These are phyloP conservation scores for Montipora capitata DNA, from an alignment of 92 coral and sea anemone species.

Conservation along the genomic window DNA sequence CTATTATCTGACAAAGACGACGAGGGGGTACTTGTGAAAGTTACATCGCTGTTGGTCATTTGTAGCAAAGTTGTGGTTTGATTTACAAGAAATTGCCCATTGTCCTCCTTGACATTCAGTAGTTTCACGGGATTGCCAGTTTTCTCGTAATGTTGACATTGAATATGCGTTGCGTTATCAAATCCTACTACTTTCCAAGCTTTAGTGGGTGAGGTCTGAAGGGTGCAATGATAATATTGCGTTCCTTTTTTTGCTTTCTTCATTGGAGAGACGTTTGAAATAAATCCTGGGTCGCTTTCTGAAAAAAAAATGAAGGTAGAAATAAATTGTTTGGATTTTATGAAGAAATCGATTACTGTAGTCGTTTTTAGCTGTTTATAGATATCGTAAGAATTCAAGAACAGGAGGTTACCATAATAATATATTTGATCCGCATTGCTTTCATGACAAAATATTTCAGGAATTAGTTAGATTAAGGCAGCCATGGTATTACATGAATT, in stretches of 20 bases:
- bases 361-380: too few species aligned
- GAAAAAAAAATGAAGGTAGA: slow-evolving; percentile 6
- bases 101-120: slow-evolving; percentile 45
- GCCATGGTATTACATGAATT: too few species aligned
- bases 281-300: slow-evolving; percentile 36
- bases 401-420: too few species aligned
- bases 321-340: too few species aligned
- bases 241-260: slow-evolving; percentile 33
- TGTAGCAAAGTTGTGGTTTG: slow-evolving; percentile 44
- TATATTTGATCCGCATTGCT: too few species aligned
- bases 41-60: too few species aligned
- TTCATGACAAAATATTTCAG: too few species aligned
- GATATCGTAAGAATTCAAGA: background rate
- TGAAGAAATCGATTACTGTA: too few species aligned
- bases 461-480: too few species aligned
- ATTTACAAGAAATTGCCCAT: slow-evolving; percentile 49
- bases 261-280: slow-evolving; percentile 35
- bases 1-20: too few species aligned
- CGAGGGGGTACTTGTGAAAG: too few species aligned
- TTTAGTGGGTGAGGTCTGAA: slow-evolving; percentile 48
- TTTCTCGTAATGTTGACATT: slow-evolving; percentile 17
- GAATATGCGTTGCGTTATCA: slow-evolving; percentile 28
- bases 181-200: slow-evolving; percentile 46
- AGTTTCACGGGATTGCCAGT: slow-evolving; percentile 44
- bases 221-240: slow-evolving; percentile 23